Conservation (phyloP, 2,797 vertebrate species). For the Momotus momota region DNA sequence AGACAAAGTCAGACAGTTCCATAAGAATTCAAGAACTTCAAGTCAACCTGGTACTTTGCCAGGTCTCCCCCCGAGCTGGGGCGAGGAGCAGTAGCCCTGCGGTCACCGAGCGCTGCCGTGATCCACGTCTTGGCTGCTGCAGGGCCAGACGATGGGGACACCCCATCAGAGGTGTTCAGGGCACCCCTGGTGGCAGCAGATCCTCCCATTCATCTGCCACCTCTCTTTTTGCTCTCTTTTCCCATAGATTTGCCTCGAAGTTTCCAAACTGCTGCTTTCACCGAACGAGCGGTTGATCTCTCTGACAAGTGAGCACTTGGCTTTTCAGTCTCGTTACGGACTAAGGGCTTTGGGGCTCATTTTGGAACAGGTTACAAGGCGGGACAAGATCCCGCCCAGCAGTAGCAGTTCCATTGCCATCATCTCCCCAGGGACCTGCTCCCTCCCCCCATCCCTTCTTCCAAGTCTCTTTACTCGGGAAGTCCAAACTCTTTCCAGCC, state of each 20-base stretch:
- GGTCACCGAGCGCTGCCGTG: not conserved
- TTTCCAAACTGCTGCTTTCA: conserved; percentile 14
- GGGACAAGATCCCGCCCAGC: not conserved
- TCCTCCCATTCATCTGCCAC: accelerated
- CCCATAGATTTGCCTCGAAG: conserved; percentile 39
- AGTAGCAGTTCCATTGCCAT: accelerated
- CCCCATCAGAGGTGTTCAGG: accelerated
- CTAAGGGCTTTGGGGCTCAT: not conserved
- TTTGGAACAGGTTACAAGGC: not conserved
- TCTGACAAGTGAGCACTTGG: conserved; percentile 25
- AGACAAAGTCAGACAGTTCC: not conserved
- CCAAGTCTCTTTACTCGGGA: accelerated
- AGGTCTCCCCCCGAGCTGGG: not conserved
- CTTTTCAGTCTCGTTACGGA: accelerated
- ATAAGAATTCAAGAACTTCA: not conserved
- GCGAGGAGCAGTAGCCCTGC: not conserved
- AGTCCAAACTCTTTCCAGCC: not conserved
- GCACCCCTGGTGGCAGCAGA: not conserved
- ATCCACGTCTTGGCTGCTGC: not conserved
- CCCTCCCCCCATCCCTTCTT: accelerated
- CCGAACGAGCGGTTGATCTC: conserved; percentile 11
- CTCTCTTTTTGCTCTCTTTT: not conserved
- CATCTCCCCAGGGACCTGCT: not conserved
- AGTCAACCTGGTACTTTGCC: not conserved
- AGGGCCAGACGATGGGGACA: accelerated